Evolutionary conservation across 1,140 invertebrate species (phyloP), one percentile per base, ranked within the genome.

Genomic region (Drosophila sucinea): DNA sequence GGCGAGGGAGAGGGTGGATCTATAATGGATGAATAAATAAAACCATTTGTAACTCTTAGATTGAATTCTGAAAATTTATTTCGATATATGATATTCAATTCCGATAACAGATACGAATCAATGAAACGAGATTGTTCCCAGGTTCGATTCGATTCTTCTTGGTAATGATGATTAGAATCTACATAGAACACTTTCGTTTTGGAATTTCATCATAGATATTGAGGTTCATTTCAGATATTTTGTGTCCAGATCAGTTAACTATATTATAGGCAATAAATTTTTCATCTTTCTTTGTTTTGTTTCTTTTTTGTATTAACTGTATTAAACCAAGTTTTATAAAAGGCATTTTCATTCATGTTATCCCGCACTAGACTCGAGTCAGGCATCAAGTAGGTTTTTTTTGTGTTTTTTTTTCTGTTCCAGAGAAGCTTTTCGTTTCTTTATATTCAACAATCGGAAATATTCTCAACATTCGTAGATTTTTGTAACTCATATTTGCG

Each of bases 391-490:
- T 51, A 51, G 23, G 23, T 51, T 51, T 23, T 51, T 17, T 17
- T 17, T 17, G 17, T 17, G 17, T 17, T 17, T 17, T 17, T 17
- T 17, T 17, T 17, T 17, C 17, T 25, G 1, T 51, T 51, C 7
- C 44, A 51, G 25, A 51, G 44, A 51, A 51, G 23, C 44, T 51
- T 51, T 47, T 47, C 7, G 2, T 47, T 47, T 47, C 23, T 47
- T 25, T 47, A 23, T 47, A 4, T 47, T 47, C 44, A 47, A 47
- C 44, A 47, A 47, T 47, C 44, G 44, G 23, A 38, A 74, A 70
- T 74, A 77, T 77, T 61, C 75, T 74, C 67, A 77, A 77, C 75
- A 77, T 74, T 74, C 35, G 63, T 77, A 74, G 56, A 38, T 58
- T 58, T 38, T 32, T 58, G 17, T 47, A 25, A 23, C 44, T 47